Conservation (phyloP, 2,888 invertebrate species). For the Adelphocoris suturalis region DNA sequence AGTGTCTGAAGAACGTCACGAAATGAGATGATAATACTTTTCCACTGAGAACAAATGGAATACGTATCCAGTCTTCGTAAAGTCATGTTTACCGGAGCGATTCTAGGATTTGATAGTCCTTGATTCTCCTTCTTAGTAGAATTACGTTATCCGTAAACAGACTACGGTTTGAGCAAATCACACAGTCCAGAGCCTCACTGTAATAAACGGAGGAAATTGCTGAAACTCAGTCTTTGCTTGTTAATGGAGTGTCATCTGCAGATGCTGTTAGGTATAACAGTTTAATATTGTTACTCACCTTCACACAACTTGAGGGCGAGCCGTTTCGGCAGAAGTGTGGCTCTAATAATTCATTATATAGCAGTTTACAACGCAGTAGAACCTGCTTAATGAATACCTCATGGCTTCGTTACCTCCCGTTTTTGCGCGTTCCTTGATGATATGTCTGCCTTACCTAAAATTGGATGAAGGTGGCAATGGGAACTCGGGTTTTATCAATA, state of each 20-base stretch:
- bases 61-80: no score
- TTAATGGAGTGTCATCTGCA: constrained; percentile 39
- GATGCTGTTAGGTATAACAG: constrained; percentile 2
- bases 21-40: no score
- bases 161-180: neutral
- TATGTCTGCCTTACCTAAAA: no score
- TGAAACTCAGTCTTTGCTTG: constrained; percentile 36
- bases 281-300: constrained; percentile 29
- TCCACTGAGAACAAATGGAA: no score
- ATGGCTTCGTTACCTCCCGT: no score
- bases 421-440: no score
- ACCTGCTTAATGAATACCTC: neutral
- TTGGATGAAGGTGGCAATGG: no score
- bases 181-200: constrained; percentile 4
- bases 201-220: neutral
- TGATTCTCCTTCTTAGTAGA: neutral
- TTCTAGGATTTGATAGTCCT: no score
- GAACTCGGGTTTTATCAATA: no score
- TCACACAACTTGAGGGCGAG: constrained; percentile 4
- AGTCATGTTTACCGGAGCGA: no score
- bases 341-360: neutral
- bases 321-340: constrained; percentile 2
- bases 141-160: neutral
- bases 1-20: no score
- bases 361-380: neutral